Evolutionary conservation across 2,797 vertebrate species (phyloP), one percentile per base, ranked within the genome.

Genomic region (Caiman crocodilus): DNA sequence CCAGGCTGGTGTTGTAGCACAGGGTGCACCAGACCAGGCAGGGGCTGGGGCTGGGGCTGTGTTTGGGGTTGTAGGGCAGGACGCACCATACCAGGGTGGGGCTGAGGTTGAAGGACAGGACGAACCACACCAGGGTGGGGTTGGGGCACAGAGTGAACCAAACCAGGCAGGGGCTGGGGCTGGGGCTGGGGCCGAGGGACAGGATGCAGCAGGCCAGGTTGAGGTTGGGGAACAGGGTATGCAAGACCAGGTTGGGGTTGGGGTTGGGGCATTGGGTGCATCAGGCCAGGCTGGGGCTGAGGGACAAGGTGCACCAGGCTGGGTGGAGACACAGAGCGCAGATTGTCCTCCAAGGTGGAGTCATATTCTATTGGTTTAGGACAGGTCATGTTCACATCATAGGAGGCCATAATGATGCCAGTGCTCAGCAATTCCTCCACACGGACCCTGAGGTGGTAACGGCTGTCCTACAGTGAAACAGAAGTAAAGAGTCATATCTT

Each of bases 331-430:
- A 82, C 55, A 1, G 2, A 5, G 5, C 0, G 35, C 1, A 5
- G 1, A 1, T 71, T 87, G 65, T 81, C 11, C 0, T 57, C 67
- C 87, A 90, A 6, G 64, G 69, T 42, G 58, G 12, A 1, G 30
- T 87, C n/a, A 0, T 79, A 14, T 55, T 69, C 32, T 0, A 8
- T 42, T 0, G 73, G 20, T 73, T 93, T 94, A 0, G 97, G 96
- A 42, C 97, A 98, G n/a, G 94, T 96, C 91, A 98, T 84, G 67
- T 96, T 94, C 88, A 96, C 76, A 1, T 96, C 90, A 0, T 61
- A 80, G 28, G 85, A 81, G 7, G 42, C 69, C 0, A 69, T 65
- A 0, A 42, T 23, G 5, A 2, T 59, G 28, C 96, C 82, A 0
- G 60, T 10, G 7, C 82, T 91, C 79, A 88, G 90, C 74, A 86